Percentiles rank a stretch among this genome's conserved stretches.
These are phyloP conservation scores for Rhynchophorus ferrugineus DNA, from an alignment of 1,140 invertebrate genomes.

Conservation along the genomic window DNA sequence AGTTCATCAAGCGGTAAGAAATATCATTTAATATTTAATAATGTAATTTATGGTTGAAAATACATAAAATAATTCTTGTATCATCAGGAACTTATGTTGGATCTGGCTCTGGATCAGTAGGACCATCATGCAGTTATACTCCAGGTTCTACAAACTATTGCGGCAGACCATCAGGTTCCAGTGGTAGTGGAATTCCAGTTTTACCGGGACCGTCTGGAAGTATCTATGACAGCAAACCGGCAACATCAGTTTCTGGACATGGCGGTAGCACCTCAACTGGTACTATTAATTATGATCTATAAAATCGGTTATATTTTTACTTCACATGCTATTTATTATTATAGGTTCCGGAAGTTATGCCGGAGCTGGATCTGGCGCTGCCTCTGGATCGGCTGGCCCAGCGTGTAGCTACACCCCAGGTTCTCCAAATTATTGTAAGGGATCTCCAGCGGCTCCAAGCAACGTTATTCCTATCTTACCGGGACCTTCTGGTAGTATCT, in stretches of 20 bases:
- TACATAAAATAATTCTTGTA: neutral
- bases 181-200: neutral
- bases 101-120: too few relatives aligned
- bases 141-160: conserved; percentile 9
- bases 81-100: neutral
- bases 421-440: neutral
- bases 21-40: too few relatives aligned
- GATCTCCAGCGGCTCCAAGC: neutral
- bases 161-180: neutral
- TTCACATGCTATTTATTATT: neutral
- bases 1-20: too few relatives aligned
- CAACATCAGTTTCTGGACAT: neutral
- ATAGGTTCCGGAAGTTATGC: neutral
- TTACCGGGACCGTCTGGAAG: conserved; percentile 20
- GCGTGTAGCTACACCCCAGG: neutral
- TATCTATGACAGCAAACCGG: conserved; percentile 24
- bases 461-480: conserved; percentile 5
- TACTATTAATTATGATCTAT: neutral
- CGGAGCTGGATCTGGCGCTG: neutral
- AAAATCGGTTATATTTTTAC: too few relatives aligned
- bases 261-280: neutral
- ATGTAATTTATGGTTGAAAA: too few relatives aligned
- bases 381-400: conserved; percentile 1
- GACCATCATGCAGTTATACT: neutral
- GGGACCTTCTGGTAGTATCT: conserved; percentile 16